Evolutionary conservation across 2,113 vertebrate species (phyloP), one percentile per base, ranked within the genome.

Genomic region (Indicator maculatus): DNA sequence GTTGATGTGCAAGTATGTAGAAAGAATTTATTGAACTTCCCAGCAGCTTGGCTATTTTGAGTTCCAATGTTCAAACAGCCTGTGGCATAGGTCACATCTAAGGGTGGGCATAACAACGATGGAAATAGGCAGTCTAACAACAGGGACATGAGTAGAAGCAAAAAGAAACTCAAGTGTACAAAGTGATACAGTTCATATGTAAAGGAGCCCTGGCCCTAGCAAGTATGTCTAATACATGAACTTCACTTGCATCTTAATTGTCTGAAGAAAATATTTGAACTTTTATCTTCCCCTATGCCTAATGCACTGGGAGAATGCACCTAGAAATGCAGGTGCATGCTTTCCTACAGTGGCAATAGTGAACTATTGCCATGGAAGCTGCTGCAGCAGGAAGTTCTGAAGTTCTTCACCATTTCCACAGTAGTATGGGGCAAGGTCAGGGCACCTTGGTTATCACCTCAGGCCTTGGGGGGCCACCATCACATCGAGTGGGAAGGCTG

Each of bases 11-110:
- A 1, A 36, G 47, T 33, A 9, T 33, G 28, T 11, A 45, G 36
- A 75, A 89, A 52, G 82, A 0, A 70, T 79, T 70, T 92, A 50
- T 65, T 83, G 89, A 84, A 50, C 63, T 88, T 90, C 58, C 24
- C 45, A 58, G 7, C 26, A 4, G 2, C 45, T 58, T 81, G 47
- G 20, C 53, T 92, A 0, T 78, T 82, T 59, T 73, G 70, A 82
- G 44, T 84, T 85, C 53, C 41, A 33, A 39, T 60, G n/a, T 89
- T 90, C 44, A 76, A 55, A 17, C 58, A 75, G 39, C 27, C 63
- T 72, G 39, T 39, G 61, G 27, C 18, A 33, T 20, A 72, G 44
- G 36, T 44, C 28, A 23, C 6, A 73, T 81, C 55, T n/a, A 41
- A 84, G 30, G 59, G n/a, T 59, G 50, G 80, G 26, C 47, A 84